Conservation (phyloP, 1,140 invertebrate genomes). For the Fopius arisanus region DNA sequence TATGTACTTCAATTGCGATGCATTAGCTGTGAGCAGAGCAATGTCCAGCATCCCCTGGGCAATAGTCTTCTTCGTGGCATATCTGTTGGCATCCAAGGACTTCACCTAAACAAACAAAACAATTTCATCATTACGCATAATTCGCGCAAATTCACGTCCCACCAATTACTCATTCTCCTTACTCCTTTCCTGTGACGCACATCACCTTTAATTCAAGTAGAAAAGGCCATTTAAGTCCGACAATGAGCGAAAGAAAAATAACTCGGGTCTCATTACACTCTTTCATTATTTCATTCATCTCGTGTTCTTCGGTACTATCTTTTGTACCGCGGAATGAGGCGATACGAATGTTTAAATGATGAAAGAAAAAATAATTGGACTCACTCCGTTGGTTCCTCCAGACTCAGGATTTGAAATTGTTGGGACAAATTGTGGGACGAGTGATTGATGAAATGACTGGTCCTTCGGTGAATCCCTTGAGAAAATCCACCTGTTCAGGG, state of each 20-base stretch:
- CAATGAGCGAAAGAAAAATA: background rate
- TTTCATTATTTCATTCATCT: background rate
- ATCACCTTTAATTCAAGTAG: background rate
- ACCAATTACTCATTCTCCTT: background rate
- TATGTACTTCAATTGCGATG: conserved; percentile 89
- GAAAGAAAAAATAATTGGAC: too few relatives aligned
- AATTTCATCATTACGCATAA: background rate
- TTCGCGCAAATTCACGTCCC: background rate
- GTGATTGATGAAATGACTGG: background rate
- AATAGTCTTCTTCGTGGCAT: conserved; percentile 74
- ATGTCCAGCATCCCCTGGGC: conserved; percentile 73
- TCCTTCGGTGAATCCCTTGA: background rate
- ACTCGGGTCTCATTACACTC: background rate
- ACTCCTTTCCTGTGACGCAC: too few relatives aligned
- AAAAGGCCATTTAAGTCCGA: background rate
- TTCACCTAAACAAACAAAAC: conserved; percentile 45
- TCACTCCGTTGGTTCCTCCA: background rate
- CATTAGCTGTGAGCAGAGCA: conserved; percentile 81
- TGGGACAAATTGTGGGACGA: background rate
- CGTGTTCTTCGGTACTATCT: too few relatives aligned
- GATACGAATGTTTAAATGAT: too few relatives aligned
- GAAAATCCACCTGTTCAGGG: background rate
- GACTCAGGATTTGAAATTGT: background rate
- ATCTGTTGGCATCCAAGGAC: conserved; percentile 68
- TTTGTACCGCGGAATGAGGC: too few relatives aligned